Percentiles rank a stretch among this genome's conserved stretches.
Evolutionary conservation across 1,140 invertebrate species (phyloP).

Genomic region (Charaxes varanes): DNA sequence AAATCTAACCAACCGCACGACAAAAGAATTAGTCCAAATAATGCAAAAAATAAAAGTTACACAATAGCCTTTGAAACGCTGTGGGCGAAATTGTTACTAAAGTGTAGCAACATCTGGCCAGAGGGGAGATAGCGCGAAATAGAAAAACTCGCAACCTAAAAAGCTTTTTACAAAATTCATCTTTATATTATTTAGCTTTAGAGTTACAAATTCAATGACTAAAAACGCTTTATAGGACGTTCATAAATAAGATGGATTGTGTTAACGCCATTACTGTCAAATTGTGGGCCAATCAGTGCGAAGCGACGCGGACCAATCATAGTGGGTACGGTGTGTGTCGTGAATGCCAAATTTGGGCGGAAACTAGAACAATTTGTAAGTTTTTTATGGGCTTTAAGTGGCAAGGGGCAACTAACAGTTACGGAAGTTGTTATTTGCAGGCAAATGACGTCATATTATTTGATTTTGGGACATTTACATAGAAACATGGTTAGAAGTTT

Average conservation of each 20-base stretch:
- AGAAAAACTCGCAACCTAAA: background rate
- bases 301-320: slow-evolving; percentile 49
- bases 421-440: slow-evolving; percentile 14
- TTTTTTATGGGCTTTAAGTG: slow-evolving; percentile 35
- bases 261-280: slow-evolving; percentile 72
- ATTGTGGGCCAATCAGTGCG: slow-evolving; percentile 63
- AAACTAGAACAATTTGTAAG: slow-evolving; percentile 58
- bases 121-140: slow-evolving; percentile 29
- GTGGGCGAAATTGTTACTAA: slow-evolving; percentile 69
- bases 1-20: slow-evolving; percentile 68
- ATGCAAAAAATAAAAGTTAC: slow-evolving; percentile 60
- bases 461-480: background rate
- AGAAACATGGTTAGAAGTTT: too few relatives aligned
- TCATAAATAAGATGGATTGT: slow-evolving; percentile 17
- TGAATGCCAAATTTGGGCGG: slow-evolving; percentile 63
- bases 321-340: slow-evolving; percentile 37
- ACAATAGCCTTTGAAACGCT: slow-evolving; percentile 62
- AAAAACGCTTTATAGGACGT: slow-evolving; percentile 6
- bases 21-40: slow-evolving; percentile 71
- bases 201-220: slow-evolving; percentile 2
- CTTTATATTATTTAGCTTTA: too few relatives aligned
- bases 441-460: slow-evolving; percentile 8
- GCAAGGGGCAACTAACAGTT: slow-evolving; percentile 12
- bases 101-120: slow-evolving; percentile 70
- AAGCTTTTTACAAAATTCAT: too few relatives aligned